Evolutionary conservation across 1,140 invertebrate species (phyloP), one percentile per base, ranked within the genome.

Genomic region (Pachyrhynchus sulphureomaculatus): DNA sequence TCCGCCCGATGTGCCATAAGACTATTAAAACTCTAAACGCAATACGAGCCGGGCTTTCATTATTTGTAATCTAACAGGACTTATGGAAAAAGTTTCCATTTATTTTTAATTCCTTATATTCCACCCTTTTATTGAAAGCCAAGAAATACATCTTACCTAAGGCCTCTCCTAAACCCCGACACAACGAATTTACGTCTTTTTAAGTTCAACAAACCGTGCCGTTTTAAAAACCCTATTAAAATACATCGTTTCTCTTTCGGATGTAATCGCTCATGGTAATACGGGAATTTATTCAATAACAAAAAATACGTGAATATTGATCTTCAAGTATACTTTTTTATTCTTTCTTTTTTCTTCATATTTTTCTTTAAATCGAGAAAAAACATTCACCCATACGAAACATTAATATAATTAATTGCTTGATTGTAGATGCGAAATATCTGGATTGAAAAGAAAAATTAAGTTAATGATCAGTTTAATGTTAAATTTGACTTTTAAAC

Each of bases 51-150:
- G 57, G 39, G 67, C 65, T 72, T 72, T 72, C 68, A 72, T 72
- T 70, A 70, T 72, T 72, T 73, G 68, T 74, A 72, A 73, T 73
- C 71, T 74, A 69, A 62, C 65, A 47, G 70, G 72, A 68, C 68
- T 72, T 71, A 72, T 67, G 65, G 66, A 71, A 72, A 74, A 73
- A 72, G 68, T 73, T 73, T 72, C 68, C 71, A 73, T 74, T 73
- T 73, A 72, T 74, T 73, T 73, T 74, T 72, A 74, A 73, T 72
- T 72, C 71, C 72, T 68, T 72, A 68, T 68, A 72, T 70, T 71
- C 68, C 68, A 70, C 71, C 70, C 67, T 72, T 74, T 72, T 72
- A 73, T 74, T 74, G 72, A 70, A 72, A 72, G 64, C 52, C 60
- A 62, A 65, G 59, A 62, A 68, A 58, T 67, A 65, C 65, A 57